A percentile compares a stretch with the other conserved stretches of the same genome.
Conservation (phyloP, 2,797 vertebrate species). For the Rhinella marina region DNA sequence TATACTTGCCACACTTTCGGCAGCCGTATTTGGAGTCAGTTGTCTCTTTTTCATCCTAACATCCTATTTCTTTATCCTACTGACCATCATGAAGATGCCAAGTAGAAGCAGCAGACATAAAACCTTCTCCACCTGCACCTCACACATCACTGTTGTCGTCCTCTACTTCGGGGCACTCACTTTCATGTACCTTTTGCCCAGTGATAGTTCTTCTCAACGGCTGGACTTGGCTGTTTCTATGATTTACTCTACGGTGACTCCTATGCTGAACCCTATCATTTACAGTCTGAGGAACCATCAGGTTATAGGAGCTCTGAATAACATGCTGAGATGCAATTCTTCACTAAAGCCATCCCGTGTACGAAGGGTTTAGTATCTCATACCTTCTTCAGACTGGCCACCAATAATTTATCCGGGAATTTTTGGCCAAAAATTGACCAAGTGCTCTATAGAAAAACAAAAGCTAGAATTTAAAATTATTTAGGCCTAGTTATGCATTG, state of each 20-base stretch:
- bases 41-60: constrained; percentile 45
- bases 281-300: constrained; percentile 55
- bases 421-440: not conserved
- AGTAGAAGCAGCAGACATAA: constrained; percentile 3
- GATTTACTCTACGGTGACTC: constrained; percentile 45
- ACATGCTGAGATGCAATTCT: not conserved
- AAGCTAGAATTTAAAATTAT: not conserved
- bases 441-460: not conserved
- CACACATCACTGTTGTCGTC: constrained; percentile 43
- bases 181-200: constrained; percentile 56
- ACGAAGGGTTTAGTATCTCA: not conserved
- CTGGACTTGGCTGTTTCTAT: constrained; percentile 30
- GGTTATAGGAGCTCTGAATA: constrained; percentile 33
- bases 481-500: not conserved
- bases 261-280: constrained; percentile 52
- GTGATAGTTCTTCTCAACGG: not conserved
- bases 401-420: not conserved
- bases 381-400: not conserved
- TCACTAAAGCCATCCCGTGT: not conserved
- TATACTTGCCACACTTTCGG: constrained; percentile 30
- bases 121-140: constrained; percentile 51
- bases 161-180: constrained; percentile 46
- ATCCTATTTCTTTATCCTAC: constrained; percentile 46
- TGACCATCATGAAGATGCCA: constrained; percentile 25
- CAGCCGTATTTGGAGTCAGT: constrained; percentile 42